Evolutionary conservation across 2,797 vertebrate species (phyloP).

Genomic region (Diplodus puntazzo): DNA sequence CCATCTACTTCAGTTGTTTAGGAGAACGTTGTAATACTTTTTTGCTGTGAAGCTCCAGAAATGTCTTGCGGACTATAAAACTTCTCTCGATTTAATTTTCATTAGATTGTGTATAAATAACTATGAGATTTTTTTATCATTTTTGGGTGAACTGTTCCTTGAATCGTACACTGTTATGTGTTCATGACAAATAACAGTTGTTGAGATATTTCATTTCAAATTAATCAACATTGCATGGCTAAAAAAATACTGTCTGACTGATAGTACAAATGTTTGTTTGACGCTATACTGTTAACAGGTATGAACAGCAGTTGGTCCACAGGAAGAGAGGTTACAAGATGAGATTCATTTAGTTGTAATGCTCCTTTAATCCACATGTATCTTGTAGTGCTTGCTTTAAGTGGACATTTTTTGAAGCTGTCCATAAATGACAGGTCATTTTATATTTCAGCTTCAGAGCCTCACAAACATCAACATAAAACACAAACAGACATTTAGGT

Average conservation of each 20-base stretch:
- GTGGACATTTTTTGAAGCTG: neutral
- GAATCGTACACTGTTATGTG: too few species aligned
- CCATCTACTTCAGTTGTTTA: too few species aligned
- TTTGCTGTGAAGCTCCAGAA: too few species aligned
- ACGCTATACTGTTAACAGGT: neutral
- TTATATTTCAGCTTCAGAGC: constrained; percentile 14
- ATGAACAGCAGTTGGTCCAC: too few species aligned
- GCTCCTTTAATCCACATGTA: neutral
- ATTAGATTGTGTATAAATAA: too few species aligned
- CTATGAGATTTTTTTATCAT: too few species aligned
- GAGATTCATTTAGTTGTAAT: neutral
- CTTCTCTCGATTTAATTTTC: too few species aligned
- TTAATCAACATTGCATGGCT: neutral
- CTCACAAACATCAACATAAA: neutral
- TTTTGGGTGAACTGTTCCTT: too few species aligned
- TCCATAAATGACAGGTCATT: constrained; percentile 25
- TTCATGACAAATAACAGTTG: neutral
- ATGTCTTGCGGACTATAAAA: too few species aligned
- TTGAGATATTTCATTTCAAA: neutral
- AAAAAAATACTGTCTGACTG: neutral
- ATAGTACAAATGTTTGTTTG: neutral
- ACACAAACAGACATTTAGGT: constrained; percentile 2
- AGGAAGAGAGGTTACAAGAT: neutral
- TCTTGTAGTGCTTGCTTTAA: neutral
- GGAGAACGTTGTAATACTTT: too few species aligned